Conservation (phyloP, 1,140 invertebrate genomes). For the Metaphire vulgaris region DNA sequence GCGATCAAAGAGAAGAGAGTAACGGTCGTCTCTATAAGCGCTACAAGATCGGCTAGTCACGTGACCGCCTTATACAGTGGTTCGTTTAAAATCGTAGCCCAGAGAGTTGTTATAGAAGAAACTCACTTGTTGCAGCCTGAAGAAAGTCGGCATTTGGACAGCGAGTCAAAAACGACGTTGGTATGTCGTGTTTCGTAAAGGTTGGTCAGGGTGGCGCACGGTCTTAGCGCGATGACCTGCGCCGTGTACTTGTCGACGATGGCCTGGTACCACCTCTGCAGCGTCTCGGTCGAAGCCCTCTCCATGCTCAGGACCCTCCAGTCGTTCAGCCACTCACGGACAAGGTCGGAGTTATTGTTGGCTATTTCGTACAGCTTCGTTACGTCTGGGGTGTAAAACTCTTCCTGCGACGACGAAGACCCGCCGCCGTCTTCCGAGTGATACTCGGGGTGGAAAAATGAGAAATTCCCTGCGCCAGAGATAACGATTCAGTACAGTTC, state of each 20-base stretch:
- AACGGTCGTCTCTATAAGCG: no score
- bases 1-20: no score
- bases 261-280: conserved; percentile 15
- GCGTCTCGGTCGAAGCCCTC: not conserved
- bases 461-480: no score
- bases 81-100: no score
- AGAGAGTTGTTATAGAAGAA: no score
- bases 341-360: conserved; percentile 6
- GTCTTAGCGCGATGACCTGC: conserved; percentile 6
- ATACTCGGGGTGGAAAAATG: no score
- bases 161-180: no score
- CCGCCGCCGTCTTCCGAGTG: no score
- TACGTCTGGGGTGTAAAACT: not conserved
- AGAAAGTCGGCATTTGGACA: not conserved
- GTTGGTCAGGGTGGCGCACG: not conserved
- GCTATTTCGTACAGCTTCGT: not conserved
- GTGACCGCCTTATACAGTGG: no score
- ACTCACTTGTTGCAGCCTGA: not conserved
- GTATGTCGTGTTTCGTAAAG: not conserved
- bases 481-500: no score
- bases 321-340: conserved; percentile 13
- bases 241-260: conserved; percentile 1
- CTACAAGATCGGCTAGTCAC: no score
- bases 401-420: no score
- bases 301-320: conserved; percentile 4